These are phyloP conservation scores for Lates calcarifer DNA, from an alignment of 2,113 vertebrate species.

Conservation along the genomic window DNA sequence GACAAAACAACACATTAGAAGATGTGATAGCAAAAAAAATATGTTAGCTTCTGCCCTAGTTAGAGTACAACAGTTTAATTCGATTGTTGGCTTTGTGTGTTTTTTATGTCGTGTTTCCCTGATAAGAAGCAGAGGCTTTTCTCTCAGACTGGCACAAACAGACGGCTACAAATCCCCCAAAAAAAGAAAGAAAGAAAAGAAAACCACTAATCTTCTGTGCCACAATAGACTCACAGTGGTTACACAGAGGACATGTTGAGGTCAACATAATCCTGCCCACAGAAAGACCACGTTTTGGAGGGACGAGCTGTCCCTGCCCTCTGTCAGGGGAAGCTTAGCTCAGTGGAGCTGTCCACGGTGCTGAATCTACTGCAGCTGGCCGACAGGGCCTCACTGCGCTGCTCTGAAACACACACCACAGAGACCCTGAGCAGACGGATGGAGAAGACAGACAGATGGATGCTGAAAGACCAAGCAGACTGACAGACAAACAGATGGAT, in stretches of 20 bases:
- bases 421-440: conserved; percentile 1
- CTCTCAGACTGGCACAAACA: conserved; percentile 7
- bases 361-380: conserved; percentile 62
- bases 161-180: neutral
- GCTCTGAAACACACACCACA: conserved; percentile 17
- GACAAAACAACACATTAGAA: neutral
- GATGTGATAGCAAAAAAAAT: neutral
- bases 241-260: conserved; percentile 51
- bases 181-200: conserved; percentile 12
- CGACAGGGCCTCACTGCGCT: neutral
- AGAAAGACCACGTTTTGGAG: conserved; percentile 38
- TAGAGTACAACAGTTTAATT: neutral
- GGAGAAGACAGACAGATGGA: conserved; percentile 2
- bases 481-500: conserved; percentile 35
- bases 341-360: conserved; percentile 75
- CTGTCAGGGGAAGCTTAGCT: conserved; percentile 48
- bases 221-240: conserved; percentile 42
- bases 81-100: neutral
- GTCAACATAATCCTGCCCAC: conserved; percentile 54
- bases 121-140: conserved; percentile 5
- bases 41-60: neutral
- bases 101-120: neutral
- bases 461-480: no score
- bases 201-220: conserved; percentile 41
- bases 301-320: conserved; percentile 19